Percentiles rank a stretch among this genome's conserved stretches.
Conservation (phyloP, 2,888 invertebrate species). For the Pharmacophagus antenor region DNA sequence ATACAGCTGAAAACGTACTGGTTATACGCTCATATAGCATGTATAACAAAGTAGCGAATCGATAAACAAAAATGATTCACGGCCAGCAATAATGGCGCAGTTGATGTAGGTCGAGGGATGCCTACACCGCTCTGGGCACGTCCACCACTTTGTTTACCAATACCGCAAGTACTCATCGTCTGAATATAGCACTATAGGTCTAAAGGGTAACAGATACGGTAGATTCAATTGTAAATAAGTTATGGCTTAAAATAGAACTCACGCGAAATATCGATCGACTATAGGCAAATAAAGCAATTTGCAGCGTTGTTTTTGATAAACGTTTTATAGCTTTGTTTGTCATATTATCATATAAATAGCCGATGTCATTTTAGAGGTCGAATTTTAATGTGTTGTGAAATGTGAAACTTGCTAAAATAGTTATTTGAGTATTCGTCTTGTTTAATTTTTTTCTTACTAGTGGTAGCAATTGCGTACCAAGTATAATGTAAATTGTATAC, state of each 20-base stretch:
- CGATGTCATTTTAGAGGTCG: neutral
- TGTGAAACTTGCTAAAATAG: neutral
- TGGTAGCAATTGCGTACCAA: neutral
- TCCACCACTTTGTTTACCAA: slow-evolving; percentile 30
- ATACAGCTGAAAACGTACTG: slow-evolving; percentile 7
- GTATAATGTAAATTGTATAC: neutral
- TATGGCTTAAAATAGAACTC: slow-evolving; percentile 14
- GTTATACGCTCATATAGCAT: slow-evolving; percentile 10
- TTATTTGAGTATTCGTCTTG: neutral
- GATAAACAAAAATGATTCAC: slow-evolving; percentile 33
- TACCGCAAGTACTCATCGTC: slow-evolving; percentile 21
- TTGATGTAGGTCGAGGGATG: slow-evolving; percentile 31
- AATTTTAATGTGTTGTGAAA: neutral
- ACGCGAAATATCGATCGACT: slow-evolving; percentile 1
- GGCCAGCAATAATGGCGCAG: slow-evolving; percentile 30
- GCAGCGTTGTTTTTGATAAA: slow-evolving; percentile 9
- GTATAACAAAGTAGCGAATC: slow-evolving; percentile 29
- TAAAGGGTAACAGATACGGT: slow-evolving; percentile 15
- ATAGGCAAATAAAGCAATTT: neutral
- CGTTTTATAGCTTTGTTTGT: slow-evolving; percentile 3
- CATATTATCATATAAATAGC: neutral
- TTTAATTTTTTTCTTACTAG: neutral
- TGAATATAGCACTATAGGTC: slow-evolving; percentile 7
- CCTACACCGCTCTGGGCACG: slow-evolving; percentile 27
- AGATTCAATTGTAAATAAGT: slow-evolving; percentile 24